Percentiles rank a stretch among this genome's conserved stretches.
Evolutionary conservation across 2,888 invertebrate species (phyloP).

Genomic region (Griposia aprilina): DNA sequence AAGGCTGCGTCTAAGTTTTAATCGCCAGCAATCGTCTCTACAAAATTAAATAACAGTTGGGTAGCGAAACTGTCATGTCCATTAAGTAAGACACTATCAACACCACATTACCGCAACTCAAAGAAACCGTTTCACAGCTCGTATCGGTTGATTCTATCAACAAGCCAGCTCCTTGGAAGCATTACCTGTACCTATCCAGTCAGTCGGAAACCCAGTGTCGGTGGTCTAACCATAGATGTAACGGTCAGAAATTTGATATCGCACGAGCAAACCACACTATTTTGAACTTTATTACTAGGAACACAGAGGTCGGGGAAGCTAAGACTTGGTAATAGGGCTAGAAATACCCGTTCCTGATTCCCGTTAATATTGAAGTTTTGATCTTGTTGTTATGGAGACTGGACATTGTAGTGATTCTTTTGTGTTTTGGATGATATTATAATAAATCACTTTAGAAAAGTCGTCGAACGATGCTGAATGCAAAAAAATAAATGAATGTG

Average conservation of each 20-base stretch:
- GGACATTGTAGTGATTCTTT: slow-evolving; percentile 38
- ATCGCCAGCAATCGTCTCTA: neutral
- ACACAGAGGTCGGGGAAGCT: slow-evolving; percentile 38
- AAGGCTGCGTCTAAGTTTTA: neutral
- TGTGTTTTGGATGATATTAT: slow-evolving; percentile 26
- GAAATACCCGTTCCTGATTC: slow-evolving; percentile 69
- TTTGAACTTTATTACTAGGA: slow-evolving; percentile 58
- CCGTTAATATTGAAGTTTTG: slow-evolving; percentile 66
- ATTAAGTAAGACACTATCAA: slow-evolving; percentile 48
- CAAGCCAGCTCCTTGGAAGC: slow-evolving; percentile 57
- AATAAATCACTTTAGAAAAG: slow-evolving; percentile 6
- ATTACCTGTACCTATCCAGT: slow-evolving; percentile 59
- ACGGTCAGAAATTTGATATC: slow-evolving; percentile 77
- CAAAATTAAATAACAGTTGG: slow-evolving; percentile 2
- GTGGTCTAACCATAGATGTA: slow-evolving; percentile 72
- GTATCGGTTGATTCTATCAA: slow-evolving; percentile 60
- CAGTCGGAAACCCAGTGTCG: slow-evolving; percentile 70
- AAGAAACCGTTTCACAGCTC: slow-evolving; percentile 54
- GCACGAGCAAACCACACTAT: slow-evolving; percentile 41
- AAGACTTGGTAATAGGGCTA: slow-evolving; percentile 59
- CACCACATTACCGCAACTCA: slow-evolving; percentile 40
- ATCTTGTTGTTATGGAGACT: slow-evolving; percentile 56
- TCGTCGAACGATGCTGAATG: neutral
- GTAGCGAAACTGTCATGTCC: slow-evolving; percentile 25
- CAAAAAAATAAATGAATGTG: neutral